Conservation (phyloP, 2,888 invertebrate species). For the Brachynemurus nebulosus region DNA sequence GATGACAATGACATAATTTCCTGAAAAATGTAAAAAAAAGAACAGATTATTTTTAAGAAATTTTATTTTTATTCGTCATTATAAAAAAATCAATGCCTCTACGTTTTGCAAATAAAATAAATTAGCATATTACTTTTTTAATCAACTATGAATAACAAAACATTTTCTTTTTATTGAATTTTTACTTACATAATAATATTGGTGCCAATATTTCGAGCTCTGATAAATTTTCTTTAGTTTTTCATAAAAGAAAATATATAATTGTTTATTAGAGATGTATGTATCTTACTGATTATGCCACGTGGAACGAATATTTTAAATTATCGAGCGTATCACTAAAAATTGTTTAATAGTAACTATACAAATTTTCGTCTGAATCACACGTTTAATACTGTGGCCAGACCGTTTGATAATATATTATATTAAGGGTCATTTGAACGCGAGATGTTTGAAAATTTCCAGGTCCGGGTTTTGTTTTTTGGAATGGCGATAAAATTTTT, state of each 20-base stretch:
- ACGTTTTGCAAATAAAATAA: conserved; percentile 9
- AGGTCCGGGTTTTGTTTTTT: too few species aligned
- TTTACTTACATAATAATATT: not conserved
- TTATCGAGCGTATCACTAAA: conserved; percentile 4
- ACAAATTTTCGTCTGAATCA: too few species aligned
- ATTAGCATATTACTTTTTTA: conserved; percentile 4
- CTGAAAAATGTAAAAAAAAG: not conserved
- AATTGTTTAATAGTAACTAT: conserved; percentile 7
- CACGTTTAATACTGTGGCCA: too few species aligned
- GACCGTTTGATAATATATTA: too few species aligned
- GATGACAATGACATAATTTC: not conserved
- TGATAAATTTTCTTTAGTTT: not conserved
- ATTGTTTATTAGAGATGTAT: not conserved
- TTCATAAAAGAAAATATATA: not conserved
- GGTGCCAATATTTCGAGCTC: conserved; percentile 1
- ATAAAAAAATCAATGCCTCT: conserved; percentile 10
- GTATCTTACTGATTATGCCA: not conserved
- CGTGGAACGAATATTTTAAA: conserved; percentile 2
- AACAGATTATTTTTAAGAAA: not conserved
- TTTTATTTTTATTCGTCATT: conserved; percentile 4
- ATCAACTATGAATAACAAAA: not conserved
- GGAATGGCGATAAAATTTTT: too few species aligned
- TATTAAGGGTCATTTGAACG: too few species aligned
- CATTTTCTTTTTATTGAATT: not conserved
- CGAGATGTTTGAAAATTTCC: too few species aligned